These are phyloP conservation scores for Enoplolaimus lenunculus DNA, from an alignment of 2,888 invertebrate species.

Conservation along the genomic window DNA sequence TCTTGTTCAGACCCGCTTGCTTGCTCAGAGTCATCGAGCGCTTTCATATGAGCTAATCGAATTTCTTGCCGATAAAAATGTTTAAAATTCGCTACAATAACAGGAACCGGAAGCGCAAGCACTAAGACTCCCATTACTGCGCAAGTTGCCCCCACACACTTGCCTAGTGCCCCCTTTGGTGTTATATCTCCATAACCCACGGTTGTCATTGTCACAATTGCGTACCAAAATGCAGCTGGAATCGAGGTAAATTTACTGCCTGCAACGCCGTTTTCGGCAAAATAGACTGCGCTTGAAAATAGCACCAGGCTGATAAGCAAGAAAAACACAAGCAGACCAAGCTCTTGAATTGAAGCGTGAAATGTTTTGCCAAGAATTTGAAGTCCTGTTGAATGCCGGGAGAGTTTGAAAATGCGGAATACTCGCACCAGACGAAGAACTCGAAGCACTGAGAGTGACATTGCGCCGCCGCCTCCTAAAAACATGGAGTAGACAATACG, in stretches of 20 bases:
- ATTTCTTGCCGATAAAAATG: slow-evolving; percentile 42
- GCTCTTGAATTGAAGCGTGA: slow-evolving; percentile 45
- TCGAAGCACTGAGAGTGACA: slow-evolving; percentile 46
- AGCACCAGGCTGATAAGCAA: slow-evolving; percentile 43
- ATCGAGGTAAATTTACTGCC: slow-evolving; percentile 38
- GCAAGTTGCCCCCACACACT: slow-evolving; percentile 42
- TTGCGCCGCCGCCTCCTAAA: too few species aligned
- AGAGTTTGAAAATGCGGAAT: slow-evolving; percentile 45
- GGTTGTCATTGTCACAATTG: slow-evolving; percentile 44
- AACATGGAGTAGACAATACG: too few species aligned
- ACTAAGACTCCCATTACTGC: slow-evolving; percentile 45
- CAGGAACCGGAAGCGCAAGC: slow-evolving; percentile 45
- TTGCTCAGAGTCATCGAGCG: slow-evolving; percentile 8
- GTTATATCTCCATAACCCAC: slow-evolving; percentile 44
- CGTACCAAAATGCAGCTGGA: slow-evolving; percentile 42
- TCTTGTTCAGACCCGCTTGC: slow-evolving; percentile 18
- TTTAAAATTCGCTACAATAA: slow-evolving; percentile 46
- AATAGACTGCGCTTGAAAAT: slow-evolving; percentile 46
- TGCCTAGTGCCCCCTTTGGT: slow-evolving; percentile 41
- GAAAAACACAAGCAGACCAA: slow-evolving; percentile 46
- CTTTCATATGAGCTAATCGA: slow-evolving; percentile 32
- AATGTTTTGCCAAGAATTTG: slow-evolving; percentile 47
- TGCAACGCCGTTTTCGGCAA: slow-evolving; percentile 43
- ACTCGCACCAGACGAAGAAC: slow-evolving; percentile 44
- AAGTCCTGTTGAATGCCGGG: slow-evolving; percentile 46